Conservation (phyloP, 1,140 invertebrate species). For the Drosophila tropicalis region DNA sequence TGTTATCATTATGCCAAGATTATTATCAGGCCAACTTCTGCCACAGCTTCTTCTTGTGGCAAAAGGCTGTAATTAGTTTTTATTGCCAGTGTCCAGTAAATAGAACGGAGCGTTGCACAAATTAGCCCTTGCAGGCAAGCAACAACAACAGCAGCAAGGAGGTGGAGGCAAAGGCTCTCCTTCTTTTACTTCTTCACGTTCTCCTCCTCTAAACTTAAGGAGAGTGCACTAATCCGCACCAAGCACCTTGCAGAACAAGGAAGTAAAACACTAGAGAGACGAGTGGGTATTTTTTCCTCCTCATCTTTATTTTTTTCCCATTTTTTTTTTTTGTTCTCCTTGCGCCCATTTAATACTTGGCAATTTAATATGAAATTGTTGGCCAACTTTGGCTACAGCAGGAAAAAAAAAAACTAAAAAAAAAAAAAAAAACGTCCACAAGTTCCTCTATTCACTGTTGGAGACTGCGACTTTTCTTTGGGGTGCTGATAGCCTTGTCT, state of each 20-base stretch:
- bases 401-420: background rate
- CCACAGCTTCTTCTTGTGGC: slow-evolving; percentile 1
- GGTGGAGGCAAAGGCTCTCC: background rate
- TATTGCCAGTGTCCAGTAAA: slow-evolving; percentile 62
- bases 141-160: slow-evolving; percentile 15
- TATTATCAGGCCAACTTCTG: slow-evolving; percentile 58
- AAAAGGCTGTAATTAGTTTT: slow-evolving; percentile 71
- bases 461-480: slow-evolving; percentile 42
- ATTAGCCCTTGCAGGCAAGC: slow-evolving; percentile 75
- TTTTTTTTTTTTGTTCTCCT: slow-evolving; percentile 29
- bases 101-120: slow-evolving; percentile 65
- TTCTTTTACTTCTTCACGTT: background rate
- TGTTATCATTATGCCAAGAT: slow-evolving; percentile 69
- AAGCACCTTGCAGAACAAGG: slow-evolving; percentile 74
- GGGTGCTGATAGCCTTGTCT: slow-evolving; percentile 80
- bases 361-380: slow-evolving; percentile 82
- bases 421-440: background rate
- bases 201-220: slow-evolving; percentile 17
- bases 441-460: slow-evolving; percentile 22
- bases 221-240: slow-evolving; percentile 63
- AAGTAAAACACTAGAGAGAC: slow-evolving; percentile 65
- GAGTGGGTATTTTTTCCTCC: slow-evolving; percentile 40
- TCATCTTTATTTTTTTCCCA: slow-evolving; percentile 15
- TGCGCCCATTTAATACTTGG: slow-evolving; percentile 76
- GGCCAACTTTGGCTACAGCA: slow-evolving; percentile 64